These are phyloP conservation scores for Actenoides lindsayi DNA, from an alignment of 2,113 vertebrate genomes.

Conservation along the genomic window DNA sequence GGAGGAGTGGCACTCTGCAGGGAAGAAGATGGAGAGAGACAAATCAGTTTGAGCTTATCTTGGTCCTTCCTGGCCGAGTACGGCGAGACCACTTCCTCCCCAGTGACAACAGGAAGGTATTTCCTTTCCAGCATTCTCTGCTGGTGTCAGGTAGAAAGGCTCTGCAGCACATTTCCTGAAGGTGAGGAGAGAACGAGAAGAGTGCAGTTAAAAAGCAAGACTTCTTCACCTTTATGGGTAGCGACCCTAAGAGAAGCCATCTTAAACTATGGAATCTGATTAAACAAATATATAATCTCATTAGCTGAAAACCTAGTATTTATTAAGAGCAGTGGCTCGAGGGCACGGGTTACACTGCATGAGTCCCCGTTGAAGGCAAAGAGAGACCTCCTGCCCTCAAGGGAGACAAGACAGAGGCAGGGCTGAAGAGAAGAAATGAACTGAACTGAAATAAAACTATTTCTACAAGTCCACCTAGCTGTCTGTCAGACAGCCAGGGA, in stretches of 20 bases:
- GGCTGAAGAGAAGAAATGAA: background rate
- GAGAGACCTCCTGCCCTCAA: background rate
- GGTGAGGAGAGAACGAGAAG: background rate
- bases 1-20: conserved; percentile 85
- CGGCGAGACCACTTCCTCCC: background rate
- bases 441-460: background rate
- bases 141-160: background rate
- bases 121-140: background rate
- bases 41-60: background rate
- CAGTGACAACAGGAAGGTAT: background rate
- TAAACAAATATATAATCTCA: background rate
- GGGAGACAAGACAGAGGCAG: background rate
- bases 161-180: background rate
- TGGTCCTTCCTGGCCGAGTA: background rate
- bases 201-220: background rate
- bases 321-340: background rate
- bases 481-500: background rate
- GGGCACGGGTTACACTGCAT: background rate
- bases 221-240: background rate
- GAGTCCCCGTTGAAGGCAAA: background rate
- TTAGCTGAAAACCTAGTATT: background rate
- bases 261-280: background rate
- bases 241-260: background rate
- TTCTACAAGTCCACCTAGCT: background rate
- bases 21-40: background rate